Evolutionary conservation across 2,113 vertebrate genomes (phyloP).

Genomic region (Ascaphus truei): DNA sequence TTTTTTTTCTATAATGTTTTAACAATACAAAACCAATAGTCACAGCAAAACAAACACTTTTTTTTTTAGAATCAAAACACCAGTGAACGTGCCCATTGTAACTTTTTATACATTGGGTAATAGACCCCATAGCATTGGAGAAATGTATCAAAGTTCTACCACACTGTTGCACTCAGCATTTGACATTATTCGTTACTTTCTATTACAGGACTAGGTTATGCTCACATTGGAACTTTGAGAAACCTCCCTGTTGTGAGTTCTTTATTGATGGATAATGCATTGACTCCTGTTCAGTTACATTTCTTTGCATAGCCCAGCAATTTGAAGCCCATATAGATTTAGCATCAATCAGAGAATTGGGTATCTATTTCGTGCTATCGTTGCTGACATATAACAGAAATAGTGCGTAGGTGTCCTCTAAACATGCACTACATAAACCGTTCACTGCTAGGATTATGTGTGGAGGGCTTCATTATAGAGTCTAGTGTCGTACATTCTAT

Average conservation of each 20-base stretch:
- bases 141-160: not conserved
- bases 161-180: no score
- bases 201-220: no score
- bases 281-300: constrained; percentile 3
- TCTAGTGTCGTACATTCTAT: not conserved
- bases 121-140: not conserved
- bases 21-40: no score
- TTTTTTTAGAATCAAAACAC: no score
- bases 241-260: not conserved
- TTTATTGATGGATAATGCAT: not conserved
- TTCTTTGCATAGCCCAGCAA: not conserved
- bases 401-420: not conserved
- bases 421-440: not conserved
- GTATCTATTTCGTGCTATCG: not conserved
- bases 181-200: no score
- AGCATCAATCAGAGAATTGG: not conserved
- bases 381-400: not conserved
- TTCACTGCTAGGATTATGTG: not conserved
- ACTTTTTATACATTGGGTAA: not conserved
- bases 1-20: no score
- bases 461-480: not conserved
- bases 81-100: no score
- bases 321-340: constrained; percentile 7
- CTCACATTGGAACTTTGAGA: no score
- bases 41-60: no score